Base-by-base conservation (phyloP, 1,140 invertebrate genomes). In the Drosophila sp. region DNA sequence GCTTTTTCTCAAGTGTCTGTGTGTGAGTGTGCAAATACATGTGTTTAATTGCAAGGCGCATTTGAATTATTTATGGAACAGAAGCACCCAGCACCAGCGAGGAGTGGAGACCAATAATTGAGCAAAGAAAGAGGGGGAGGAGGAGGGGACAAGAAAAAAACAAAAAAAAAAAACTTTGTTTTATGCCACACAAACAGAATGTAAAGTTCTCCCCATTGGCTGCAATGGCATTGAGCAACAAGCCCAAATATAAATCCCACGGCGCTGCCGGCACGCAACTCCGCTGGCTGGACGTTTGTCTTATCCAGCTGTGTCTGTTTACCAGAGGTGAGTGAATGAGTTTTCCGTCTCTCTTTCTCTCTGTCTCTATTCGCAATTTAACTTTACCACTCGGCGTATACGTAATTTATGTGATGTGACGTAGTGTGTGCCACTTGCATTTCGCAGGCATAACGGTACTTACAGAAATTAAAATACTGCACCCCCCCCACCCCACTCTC, bases 51-150 rank as follows among this genome's bases (percentile, higher is more conserved):
- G 81, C 64, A 71, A 57, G 44, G 61, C 65, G 61, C 57, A 69
- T 61, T 75, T 86, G 33, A 68, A 86, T 81, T 75, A 76, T 86
- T 85, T 41, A 86, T 82, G 68, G 65, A 66, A 79, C 68, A 70
- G 70, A 66, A 72, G 70, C 62, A 71, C 61, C 61, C 56, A 65
- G 38, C 56, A 78, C 41, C 30, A 54, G 17, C 44, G 35, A 17
- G 35, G 8, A 38, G 6, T 60, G 33, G 40, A 11, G 7, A 35
- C 66, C 25, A 68, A 68, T 76, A 72, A 72, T 84, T 84, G 56
- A 61, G 63, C 33, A 61, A 72, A 60, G 65, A 17, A 17, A 17
- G 17, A 17, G 17, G 17, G 17, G 17, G 17, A 17, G 17, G 17
- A 55, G 50, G 62, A 33, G 58, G 54, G 54, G 57, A 40, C 66